These are phyloP conservation scores for Solea solea DNA, from an alignment of 2,113 vertebrate genomes.

Conservation along the genomic window DNA sequence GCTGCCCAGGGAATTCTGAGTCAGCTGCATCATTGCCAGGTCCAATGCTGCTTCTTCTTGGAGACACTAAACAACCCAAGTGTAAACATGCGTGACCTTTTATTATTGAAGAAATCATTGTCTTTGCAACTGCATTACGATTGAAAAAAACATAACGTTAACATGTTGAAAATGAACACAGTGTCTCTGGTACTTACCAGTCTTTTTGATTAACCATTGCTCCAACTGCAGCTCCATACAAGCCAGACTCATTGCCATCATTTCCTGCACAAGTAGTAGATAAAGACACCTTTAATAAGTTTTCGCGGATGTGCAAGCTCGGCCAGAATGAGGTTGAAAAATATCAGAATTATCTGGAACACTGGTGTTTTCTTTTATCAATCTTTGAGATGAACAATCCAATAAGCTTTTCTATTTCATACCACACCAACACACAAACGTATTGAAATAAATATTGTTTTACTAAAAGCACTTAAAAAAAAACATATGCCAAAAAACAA, in stretches of 20 bases:
- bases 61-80: conserved; percentile 82
- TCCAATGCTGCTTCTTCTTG: conserved; percentile 81
- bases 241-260: conserved; percentile 93
- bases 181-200: conserved; percentile 75
- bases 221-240: conserved; percentile 98
- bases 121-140: not conserved
- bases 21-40: conserved; percentile 81
- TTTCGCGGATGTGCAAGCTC: not conserved
- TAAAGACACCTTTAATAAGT: not conserved
- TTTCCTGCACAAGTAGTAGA: conserved; percentile 82
- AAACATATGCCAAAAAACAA: too few species aligned
- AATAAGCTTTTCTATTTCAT: not conserved
- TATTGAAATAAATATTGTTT: not conserved
- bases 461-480: too few species aligned
- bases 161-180: too few species aligned
- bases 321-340: too few species aligned
- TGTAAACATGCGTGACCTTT: not conserved
- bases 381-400: not conserved
- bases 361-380: not conserved
- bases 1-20: conserved; percentile 86
- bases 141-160: not conserved
- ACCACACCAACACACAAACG: not conserved
- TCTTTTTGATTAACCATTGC: conserved; percentile 91
- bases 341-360: not conserved
- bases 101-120: not conserved